A percentile compares a stretch with the other conserved stretches of the same genome.
Conservation (phyloP, 2,888 invertebrate genomes). For the Limnephilus lunatus region DNA sequence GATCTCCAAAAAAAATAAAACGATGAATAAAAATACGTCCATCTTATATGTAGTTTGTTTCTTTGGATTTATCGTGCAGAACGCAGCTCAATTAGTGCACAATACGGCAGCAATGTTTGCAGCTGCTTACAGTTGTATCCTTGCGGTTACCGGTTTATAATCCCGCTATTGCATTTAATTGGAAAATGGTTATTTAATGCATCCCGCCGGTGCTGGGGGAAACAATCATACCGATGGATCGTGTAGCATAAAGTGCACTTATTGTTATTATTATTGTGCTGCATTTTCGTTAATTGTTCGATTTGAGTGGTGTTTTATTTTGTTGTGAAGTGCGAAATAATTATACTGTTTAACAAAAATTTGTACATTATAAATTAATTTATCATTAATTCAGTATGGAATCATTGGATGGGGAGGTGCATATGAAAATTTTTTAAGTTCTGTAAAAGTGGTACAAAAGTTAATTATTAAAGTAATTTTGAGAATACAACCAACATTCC, state of each 20-base stretch:
- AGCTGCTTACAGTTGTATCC: not conserved
- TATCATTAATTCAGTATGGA: too few relatives aligned
- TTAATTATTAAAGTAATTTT: too few relatives aligned
- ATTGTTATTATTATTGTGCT: not conserved
- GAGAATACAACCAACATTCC: too few relatives aligned
- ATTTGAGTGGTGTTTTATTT: not conserved
- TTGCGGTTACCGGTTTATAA: not conserved
- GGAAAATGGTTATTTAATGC: not conserved
- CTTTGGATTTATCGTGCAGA: not conserved
- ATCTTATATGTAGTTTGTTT: not conserved
- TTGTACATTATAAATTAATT: too few relatives aligned
- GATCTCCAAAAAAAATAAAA: too few relatives aligned
- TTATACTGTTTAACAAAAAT: not conserved
- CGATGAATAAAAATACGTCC: too few relatives aligned
- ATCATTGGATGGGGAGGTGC: too few relatives aligned
- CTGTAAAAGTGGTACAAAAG: too few relatives aligned
- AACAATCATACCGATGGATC: not conserved
- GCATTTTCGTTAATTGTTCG: not conserved
- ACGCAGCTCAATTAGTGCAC: not conserved
- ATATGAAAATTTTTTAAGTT: too few relatives aligned
- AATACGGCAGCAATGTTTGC: not conserved
- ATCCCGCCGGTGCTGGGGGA: not conserved
- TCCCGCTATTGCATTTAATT: constrained; percentile 11
- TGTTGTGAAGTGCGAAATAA: not conserved
- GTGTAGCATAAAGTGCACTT: not conserved